A percentile compares a stretch with the other conserved stretches of the same genome.
Evolutionary conservation across 2,888 invertebrate species (phyloP).

Genomic region (Drosophila mulleri): DNA sequence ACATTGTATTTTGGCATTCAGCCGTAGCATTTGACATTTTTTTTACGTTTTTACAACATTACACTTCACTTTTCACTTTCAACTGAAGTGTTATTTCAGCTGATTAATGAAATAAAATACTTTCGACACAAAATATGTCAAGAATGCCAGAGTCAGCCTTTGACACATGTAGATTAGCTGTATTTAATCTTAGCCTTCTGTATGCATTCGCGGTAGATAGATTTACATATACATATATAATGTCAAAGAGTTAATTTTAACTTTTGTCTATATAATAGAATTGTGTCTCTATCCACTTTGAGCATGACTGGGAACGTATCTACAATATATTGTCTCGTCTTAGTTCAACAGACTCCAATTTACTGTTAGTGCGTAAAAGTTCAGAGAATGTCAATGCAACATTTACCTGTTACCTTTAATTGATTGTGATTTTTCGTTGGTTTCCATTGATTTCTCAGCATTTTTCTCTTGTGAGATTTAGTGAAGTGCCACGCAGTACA

Average conservation of each 20-base stretch:
- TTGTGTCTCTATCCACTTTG: too few species aligned
- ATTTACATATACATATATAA: too few species aligned
- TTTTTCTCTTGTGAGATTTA: constrained; percentile 10
- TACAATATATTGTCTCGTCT: too few species aligned
- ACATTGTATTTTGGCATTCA: constrained; percentile 2
- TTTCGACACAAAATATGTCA: background rate
- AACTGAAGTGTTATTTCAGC: constrained; percentile 21
- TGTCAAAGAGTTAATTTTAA: too few species aligned
- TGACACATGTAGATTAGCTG: background rate
- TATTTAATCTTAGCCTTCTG: too few species aligned
- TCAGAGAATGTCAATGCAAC: constrained; percentile 41
- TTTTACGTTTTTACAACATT: constrained; percentile 25
- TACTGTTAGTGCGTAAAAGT: constrained; percentile 16
- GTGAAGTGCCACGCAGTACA: constrained; percentile 4
- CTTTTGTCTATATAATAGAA: too few species aligned
- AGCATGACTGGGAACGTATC: too few species aligned
- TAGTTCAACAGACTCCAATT: constrained; percentile 1
- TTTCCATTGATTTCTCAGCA: constrained; percentile 60
- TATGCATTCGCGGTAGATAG: too few species aligned
- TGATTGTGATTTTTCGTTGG: constrained; percentile 76
- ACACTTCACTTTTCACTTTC: constrained; percentile 3
- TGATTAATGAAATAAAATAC: constrained; percentile 30
- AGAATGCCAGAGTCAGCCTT: background rate
- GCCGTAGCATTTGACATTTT: constrained; percentile 1
- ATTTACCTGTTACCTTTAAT: constrained; percentile 65